Evolutionary conservation across 2,113 vertebrate species (phyloP).

Genomic region (Podilymbus podiceps): DNA sequence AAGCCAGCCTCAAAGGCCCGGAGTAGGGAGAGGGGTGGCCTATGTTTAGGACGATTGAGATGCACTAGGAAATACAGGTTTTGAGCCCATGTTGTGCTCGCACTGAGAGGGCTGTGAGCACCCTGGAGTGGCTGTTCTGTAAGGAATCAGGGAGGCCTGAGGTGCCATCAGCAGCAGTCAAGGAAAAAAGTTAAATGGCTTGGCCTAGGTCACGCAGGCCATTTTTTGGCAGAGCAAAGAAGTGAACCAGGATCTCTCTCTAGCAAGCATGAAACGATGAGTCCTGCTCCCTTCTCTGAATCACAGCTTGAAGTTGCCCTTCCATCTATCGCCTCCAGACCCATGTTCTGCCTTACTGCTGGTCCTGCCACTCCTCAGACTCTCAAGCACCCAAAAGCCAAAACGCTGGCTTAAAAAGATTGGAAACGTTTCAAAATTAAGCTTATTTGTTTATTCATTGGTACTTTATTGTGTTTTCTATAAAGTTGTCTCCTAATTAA

Average conservation of each 20-base stretch:
- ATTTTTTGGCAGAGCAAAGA: background rate
- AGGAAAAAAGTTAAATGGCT: background rate
- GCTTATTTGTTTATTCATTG: background rate
- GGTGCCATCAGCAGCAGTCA: background rate
- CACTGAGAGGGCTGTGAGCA: background rate
- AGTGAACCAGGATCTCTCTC: background rate
- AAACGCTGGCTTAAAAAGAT: background rate
- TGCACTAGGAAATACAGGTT: background rate
- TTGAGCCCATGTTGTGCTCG: background rate
- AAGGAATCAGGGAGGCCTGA: background rate
- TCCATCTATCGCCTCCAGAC: background rate
- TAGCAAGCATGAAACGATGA: background rate
- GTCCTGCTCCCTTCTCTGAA: background rate
- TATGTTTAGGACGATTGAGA: background rate
- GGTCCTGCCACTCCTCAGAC: background rate
- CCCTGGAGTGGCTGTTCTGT: background rate
- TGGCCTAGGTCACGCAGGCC: background rate
- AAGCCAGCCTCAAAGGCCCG: background rate
- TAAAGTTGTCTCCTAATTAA: background rate
- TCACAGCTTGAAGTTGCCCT: background rate
- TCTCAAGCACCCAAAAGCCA: background rate
- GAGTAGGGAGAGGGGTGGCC: background rate
- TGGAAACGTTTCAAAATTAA: background rate
- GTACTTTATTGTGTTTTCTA: background rate
- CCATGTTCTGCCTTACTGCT: background rate